Percentiles rank a stretch among this genome's conserved stretches.
phyloP scores from a whole-genome alignment of 2,888 invertebrate species.

The Hypomecis atomaria region DNA sequence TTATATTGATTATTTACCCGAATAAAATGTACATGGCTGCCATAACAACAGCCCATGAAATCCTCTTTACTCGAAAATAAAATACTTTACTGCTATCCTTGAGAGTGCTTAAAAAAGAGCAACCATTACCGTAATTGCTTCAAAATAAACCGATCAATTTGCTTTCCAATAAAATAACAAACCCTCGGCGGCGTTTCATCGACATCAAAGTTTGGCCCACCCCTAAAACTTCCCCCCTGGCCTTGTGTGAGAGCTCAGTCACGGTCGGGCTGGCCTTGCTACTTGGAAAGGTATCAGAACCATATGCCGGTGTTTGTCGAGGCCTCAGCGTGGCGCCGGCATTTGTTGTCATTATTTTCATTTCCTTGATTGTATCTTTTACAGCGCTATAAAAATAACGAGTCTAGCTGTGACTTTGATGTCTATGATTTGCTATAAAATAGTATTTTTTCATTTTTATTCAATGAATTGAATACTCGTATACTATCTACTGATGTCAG shows the following conservation, averaged over 20 bases:
- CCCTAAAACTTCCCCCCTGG: constrained; percentile 14
- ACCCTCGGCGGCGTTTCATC: constrained; percentile 7
- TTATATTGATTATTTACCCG: no score
- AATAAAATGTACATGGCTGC: no score
- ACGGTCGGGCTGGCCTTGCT: constrained; percentile 39
- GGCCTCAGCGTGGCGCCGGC: background rate
- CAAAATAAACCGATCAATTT: constrained; percentile 5
- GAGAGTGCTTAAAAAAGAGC: background rate
- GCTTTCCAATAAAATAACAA: background rate
- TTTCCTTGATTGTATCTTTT: background rate
- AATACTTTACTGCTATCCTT: background rate
- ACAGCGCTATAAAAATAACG: background rate
- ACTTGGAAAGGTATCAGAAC: constrained; percentile 35
- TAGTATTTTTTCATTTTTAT: no score
- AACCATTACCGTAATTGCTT: background rate
- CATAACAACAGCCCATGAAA: background rate
- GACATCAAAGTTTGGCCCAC: constrained; percentile 3
- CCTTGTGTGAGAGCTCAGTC: constrained; percentile 39
- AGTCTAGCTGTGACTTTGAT: no score
- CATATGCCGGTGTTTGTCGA: constrained; percentile 28
- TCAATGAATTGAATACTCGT: no score
- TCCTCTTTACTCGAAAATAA: background rate
- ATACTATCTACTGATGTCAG: no score
- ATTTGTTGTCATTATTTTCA: constrained; percentile 8
- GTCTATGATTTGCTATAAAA: no score